A percentile compares a stretch with the other conserved stretches of the same genome.
Conservation (phyloP, 1,140 invertebrate species). For the Brachionus sp. region DNA sequence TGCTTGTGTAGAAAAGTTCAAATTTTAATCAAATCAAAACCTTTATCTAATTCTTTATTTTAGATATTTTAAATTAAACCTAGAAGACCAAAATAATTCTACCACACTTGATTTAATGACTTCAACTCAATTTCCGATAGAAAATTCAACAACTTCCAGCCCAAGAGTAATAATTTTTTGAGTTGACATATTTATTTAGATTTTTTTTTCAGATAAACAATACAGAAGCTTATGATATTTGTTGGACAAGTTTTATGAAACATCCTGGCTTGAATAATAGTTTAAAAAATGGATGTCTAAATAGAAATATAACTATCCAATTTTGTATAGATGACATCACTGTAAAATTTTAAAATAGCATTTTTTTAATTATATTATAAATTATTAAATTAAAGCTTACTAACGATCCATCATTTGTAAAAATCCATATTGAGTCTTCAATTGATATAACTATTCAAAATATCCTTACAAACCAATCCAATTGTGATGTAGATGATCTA, state of each 20-base stretch:
- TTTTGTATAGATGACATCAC: neutral
- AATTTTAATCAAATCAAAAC: neutral
- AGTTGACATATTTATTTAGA: neutral
- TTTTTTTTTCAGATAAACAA: neutral
- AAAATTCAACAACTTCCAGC: neutral
- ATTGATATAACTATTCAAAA: conserved; percentile 10
- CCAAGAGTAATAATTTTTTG: neutral
- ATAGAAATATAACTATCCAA: neutral
- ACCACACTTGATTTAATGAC: neutral
- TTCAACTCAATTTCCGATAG: neutral
- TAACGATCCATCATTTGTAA: neutral
- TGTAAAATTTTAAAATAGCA: neutral
- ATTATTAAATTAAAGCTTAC: neutral
- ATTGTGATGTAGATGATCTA: neutral
- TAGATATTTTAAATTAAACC: neutral
- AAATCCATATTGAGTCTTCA: neutral
- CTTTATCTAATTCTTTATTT: neutral
- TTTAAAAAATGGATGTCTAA: neutral
- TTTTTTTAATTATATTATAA: neutral
- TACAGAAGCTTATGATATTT: neutral
- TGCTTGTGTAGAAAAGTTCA: neutral
- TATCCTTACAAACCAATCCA: neutral
- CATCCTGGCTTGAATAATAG: neutral
- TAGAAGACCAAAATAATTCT: neutral
- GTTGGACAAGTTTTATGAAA: neutral